Evolutionary conservation across 2,888 invertebrate species (phyloP), one percentile per base, ranked within the genome.

Genomic region (Flexamia atlantica): DNA sequence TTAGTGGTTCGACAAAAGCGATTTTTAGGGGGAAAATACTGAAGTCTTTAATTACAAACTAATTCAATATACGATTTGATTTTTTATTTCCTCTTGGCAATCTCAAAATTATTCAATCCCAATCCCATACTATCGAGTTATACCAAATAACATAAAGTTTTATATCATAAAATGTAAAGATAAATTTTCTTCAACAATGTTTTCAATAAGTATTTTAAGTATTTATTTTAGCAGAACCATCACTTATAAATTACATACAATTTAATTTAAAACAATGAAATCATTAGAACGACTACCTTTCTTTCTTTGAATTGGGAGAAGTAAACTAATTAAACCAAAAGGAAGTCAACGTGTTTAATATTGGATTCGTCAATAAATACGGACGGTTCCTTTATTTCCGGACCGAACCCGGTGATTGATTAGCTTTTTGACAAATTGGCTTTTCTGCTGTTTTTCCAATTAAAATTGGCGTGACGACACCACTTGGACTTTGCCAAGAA

Each of bases 351-450:
- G 7, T 64, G 28, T 30, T 28, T 5, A 64, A 64, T 64, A 23
- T 10, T 23, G 10, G 30, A 64, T 64, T 14, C 64, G 64, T 64
- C 30, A 30, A 64, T 64, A 64, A 64, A 64, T 64, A 64, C 25
- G 30, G 64, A 64, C 64, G 30, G 25, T 10, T 20, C 64, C 64
- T 64, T 64, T 57, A 57, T 57, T 57, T 64, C 28, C 30, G n/a
- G 64, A 28, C 25, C 64, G 64, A 30, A 28, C 7, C 25, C 40
- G 20, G 40, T 72, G 72, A 72, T 72, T 72, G 72, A 72, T 72
- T 72, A 72, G 17, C 32, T 40, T 72, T 64, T 72, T 72, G 72
- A 72, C 72, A 40, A 72, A 72, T 72, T 72, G 72, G 72, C 40
- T n/a, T 40, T 36, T 42, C 72, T 14, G 28, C 64, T 72, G 40